phyloP scores from a whole-genome alignment of 2,113 vertebrate genomes.

The Accipiter cooperii region DNA sequence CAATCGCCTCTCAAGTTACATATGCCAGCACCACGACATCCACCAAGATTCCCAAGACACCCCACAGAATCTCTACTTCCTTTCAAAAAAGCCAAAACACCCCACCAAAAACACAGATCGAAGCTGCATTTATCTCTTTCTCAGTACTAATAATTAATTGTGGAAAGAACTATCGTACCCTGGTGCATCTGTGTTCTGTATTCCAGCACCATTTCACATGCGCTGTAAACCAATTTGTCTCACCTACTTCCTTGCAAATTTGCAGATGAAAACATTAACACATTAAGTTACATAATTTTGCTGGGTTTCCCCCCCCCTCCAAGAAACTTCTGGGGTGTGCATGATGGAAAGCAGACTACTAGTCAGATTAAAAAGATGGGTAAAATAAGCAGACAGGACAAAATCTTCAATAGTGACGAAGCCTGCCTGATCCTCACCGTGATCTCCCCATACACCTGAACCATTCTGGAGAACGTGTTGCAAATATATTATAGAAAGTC shows the following conservation, averaged over 20 bases:
- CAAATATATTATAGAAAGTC: not conserved
- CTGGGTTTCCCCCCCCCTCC: not conserved
- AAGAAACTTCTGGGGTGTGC: not conserved
- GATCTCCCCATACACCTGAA: not conserved
- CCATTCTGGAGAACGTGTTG: not conserved
- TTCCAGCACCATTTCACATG: not conserved
- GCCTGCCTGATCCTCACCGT: not conserved
- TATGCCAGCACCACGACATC: fast-evolving
- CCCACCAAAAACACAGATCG: not conserved
- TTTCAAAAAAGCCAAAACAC: not conserved
- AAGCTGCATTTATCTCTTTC: not conserved
- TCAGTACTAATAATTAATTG: not conserved
- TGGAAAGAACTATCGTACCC: not conserved
- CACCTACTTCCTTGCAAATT: not conserved
- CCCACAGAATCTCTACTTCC: not conserved
- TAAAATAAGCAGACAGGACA: not conserved
- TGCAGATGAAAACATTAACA: not conserved
- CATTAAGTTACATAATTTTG: not conserved
- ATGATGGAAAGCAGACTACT: not conserved
- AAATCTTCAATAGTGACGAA: not conserved
- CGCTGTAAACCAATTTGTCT: not conserved
- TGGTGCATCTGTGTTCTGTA: not conserved
- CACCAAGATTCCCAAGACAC: not conserved
- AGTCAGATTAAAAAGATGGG: not conserved
- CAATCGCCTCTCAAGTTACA: too few relatives aligned